A percentile compares a stretch with the other conserved stretches of the same genome.
Evolutionary conservation across 2,888 invertebrate species (phyloP).

Genomic region (Sphaeridia pumilis): DNA sequence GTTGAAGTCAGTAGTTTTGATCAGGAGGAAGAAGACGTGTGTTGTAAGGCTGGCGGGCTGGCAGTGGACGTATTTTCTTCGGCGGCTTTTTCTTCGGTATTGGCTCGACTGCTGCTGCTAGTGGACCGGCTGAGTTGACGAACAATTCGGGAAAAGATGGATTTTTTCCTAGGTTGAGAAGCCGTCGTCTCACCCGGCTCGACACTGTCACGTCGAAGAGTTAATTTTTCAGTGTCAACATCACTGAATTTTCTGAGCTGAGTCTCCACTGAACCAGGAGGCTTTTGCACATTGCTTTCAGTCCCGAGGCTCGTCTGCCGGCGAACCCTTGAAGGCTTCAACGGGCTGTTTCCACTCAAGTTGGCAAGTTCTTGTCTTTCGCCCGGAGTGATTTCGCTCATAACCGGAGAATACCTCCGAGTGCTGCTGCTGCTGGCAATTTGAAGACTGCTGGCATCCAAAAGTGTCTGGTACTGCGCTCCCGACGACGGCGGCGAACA

Average conservation of each 20-base stretch:
- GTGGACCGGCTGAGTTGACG: conserved; percentile 23
- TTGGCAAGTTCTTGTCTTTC: conserved; percentile 25
- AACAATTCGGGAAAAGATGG: conserved; percentile 33
- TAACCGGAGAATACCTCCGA: not conserved
- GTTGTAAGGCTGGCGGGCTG: not conserved
- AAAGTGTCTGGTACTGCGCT: not conserved
- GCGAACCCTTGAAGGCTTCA: too few relatives aligned
- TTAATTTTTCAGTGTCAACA: conserved; percentile 8
- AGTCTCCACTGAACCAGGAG: not conserved
- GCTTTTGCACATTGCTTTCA: conserved; percentile 5
- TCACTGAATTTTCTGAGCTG: not conserved
- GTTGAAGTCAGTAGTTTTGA: too few relatives aligned
- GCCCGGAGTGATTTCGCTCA: conserved; percentile 25
- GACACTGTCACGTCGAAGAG: conserved; percentile 28
- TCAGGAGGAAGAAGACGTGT: not conserved
- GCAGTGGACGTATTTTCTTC: not conserved
- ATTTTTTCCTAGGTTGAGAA: conserved; percentile 17
- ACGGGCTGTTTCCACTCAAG: conserved; percentile 18
- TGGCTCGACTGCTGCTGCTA: too few relatives aligned
- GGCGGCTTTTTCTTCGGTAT: not conserved
- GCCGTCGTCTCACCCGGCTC: conserved; percentile 25
- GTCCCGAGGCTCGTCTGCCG: conserved; percentile 30
- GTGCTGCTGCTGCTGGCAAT: not conserved
- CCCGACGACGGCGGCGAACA: conserved; percentile 10
- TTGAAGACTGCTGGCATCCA: not conserved